Conservation (phyloP, 1,140 invertebrate genomes). For the Bombus sylvicola region DNA sequence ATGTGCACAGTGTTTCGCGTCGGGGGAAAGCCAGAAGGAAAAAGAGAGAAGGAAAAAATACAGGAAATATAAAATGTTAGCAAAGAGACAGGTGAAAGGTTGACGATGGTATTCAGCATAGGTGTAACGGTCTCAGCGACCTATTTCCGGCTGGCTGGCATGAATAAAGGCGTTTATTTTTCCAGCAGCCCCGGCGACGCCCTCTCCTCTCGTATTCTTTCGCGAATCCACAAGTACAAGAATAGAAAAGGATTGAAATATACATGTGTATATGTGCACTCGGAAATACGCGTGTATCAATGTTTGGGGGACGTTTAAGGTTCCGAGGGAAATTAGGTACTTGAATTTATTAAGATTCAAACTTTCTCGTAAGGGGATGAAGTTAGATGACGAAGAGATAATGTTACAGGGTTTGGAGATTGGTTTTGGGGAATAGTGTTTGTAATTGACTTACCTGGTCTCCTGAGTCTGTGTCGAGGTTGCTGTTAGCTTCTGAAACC, state of each 20-base stretch:
- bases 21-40: too few species aligned
- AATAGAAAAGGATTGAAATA: background rate
- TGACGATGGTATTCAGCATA: conserved; percentile 7
- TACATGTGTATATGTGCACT: background rate
- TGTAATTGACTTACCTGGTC: conserved; percentile 72
- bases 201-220: conserved; percentile 5
- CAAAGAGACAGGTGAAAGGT: background rate
- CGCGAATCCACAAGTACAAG: conserved; percentile 30
- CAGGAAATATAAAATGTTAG: conserved; percentile 18
- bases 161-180: conserved; percentile 67
- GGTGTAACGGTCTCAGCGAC: conserved; percentile 69
- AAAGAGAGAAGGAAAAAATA: background rate
- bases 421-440: background rate
- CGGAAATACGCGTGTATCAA: background rate
- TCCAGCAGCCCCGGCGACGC: conserved; percentile 4
- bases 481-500: conserved; percentile 69
- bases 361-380: background rate
- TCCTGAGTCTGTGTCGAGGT: conserved; percentile 67
- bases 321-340: background rate
- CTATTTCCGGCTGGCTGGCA: conserved; percentile 63
- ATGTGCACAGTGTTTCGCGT: background rate
- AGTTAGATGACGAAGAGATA: background rate
- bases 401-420: background rate
- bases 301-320: background rate
- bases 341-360: background rate